Evolutionary conservation across 1,140 invertebrate species (phyloP).

Genomic region (Drosophila mauritiana): DNA sequence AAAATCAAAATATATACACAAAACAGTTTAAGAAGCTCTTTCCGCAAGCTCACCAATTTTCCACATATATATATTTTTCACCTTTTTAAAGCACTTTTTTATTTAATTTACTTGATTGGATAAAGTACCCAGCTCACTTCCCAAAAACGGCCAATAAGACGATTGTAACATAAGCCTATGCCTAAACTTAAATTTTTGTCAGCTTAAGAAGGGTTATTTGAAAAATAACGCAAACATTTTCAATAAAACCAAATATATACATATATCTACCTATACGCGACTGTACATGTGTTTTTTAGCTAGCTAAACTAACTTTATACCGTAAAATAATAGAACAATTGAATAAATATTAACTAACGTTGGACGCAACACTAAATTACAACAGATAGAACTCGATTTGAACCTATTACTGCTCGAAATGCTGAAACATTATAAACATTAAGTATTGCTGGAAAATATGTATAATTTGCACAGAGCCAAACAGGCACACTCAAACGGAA

Average conservation of each 20-base stretch:
- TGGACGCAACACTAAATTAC: conserved; percentile 47
- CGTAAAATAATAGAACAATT: conserved; percentile 72
- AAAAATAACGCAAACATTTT: conserved; percentile 68
- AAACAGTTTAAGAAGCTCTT: conserved; percentile 5
- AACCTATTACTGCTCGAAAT: conserved; percentile 70
- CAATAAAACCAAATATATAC: conserved; percentile 46
- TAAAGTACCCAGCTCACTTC: conserved; percentile 23
- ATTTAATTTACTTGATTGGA: conserved; percentile 12
- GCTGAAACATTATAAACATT: conserved; percentile 67
- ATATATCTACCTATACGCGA: conserved; percentile 55
- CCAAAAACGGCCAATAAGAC: conserved; percentile 50
- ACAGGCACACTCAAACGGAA: conserved; percentile 26
- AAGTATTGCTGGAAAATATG: conserved; percentile 52
- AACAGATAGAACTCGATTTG: conserved; percentile 49
- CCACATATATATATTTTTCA: not conserved
- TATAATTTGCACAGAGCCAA: conserved; percentile 59
- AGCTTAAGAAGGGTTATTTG: conserved; percentile 60
- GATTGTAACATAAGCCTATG: conserved; percentile 52
- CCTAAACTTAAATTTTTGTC: conserved; percentile 46
- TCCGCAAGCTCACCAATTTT: conserved; percentile 2
- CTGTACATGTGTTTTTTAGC: conserved; percentile 77
- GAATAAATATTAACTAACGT: conserved; percentile 31
- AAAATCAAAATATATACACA: conserved; percentile 46
- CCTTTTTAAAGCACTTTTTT: conserved; percentile 12
- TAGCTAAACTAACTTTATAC: conserved; percentile 78